Conservation (phyloP, 2,113 vertebrate genomes). For the Emydocephalus ijimae region DNA sequence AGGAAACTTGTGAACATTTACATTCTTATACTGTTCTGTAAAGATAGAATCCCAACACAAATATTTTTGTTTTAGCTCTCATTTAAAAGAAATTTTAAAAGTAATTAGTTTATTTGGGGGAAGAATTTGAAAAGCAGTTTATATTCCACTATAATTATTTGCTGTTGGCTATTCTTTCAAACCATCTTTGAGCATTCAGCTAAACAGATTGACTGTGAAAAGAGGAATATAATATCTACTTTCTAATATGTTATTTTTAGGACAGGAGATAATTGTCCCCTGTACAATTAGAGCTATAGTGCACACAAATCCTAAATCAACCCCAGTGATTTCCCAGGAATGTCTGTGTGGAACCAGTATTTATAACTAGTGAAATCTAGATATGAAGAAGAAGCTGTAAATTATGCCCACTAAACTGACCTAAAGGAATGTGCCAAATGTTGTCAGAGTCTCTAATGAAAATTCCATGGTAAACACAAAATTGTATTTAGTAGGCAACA, state of each 20-base stretch:
- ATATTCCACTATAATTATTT: slow-evolving; percentile 24
- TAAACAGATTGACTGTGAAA: slow-evolving; percentile 7
- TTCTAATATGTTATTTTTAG: background rate
- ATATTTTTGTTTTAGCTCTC: background rate
- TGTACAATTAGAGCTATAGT: background rate
- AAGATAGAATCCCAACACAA: background rate
- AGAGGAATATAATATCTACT: background rate
- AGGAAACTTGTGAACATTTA: background rate
- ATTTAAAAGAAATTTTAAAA: slow-evolving; percentile 44
- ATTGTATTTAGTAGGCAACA: slow-evolving; percentile 34
- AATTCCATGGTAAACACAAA: slow-evolving; percentile 48
- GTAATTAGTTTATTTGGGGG: slow-evolving; percentile 30
- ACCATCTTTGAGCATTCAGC: slow-evolving; percentile 19
- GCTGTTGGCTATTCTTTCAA: background rate
- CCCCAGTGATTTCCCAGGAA: background rate
- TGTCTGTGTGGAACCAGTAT: slow-evolving; percentile 8
- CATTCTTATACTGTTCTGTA: background rate
- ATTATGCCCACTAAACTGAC: slow-evolving; percentile 52
- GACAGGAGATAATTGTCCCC: background rate
- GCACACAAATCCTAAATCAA: slow-evolving; percentile 3
- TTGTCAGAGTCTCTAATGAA: slow-evolving; percentile 15
- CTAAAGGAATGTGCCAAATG: slow-evolving; percentile 44
- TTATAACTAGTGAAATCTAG: slow-evolving; percentile 51
- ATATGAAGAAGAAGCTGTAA: slow-evolving; percentile 51
- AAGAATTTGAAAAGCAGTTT: slow-evolving; percentile 28